Base-by-base conservation (phyloP, 1,140 invertebrate genomes). In the Panulirus ornatus region DNA sequence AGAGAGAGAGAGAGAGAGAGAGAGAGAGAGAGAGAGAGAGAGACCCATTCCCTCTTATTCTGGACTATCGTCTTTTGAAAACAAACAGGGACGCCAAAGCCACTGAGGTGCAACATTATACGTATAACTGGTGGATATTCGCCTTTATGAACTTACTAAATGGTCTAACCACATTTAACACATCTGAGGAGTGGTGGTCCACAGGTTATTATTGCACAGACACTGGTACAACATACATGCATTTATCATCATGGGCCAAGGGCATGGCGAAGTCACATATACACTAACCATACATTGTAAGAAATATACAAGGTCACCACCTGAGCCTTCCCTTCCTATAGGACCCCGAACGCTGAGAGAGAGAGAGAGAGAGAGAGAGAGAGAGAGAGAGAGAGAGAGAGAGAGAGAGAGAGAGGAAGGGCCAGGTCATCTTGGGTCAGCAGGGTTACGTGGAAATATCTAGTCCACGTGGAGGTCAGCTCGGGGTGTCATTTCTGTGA, bases 211-310 rank as follows among this genome's bases (percentile, higher is more conserved):
- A 89, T 83, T 76, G 79, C 70, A 82, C 78, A 89, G 75, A 83
- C 70, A 83, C 38, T 75, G 58, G 75, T 88, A 88, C 86, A 79
- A 82, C 76, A 75, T 83, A 82, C 76, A 75, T 83, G 78, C 66
- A 83, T 54, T 63, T 81, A 89, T 75, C 40, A 44, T 70, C 30
- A 36, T 40, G 79, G 66, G 81, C 36, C 42, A 73, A 71, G 34
- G 42, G 51, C 51, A 87, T 27, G 30, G 27, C 75, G 38, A 44
- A 70, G 71, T 42, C 44, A 54, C 71, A 42, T 82, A 82, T 66
- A 75, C 70, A 66, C 66, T 83, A 73, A 89, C 63, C 78, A 89
- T 89, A 89, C 70, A 75, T 83, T 66, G 83, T 85, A 85, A 63
- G 34, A 44, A 51, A 51, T 82, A 82, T 42, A 79, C 30, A 51